Conservation (phyloP, 1,140 invertebrate species). For the Formica selysi region DNA sequence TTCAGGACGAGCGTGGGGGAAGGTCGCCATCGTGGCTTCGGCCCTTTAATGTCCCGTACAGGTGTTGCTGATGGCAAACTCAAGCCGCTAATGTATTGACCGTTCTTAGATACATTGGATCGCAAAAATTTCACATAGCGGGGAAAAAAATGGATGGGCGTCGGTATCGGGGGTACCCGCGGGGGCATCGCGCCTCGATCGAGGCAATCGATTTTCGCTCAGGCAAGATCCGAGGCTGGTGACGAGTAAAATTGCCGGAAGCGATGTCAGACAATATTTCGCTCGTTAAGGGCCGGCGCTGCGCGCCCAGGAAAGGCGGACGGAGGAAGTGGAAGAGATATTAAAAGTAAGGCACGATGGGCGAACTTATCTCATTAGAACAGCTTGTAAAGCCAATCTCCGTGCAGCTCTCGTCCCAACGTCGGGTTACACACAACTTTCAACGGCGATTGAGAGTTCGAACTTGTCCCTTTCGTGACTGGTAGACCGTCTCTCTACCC, state of each 20-base stretch:
- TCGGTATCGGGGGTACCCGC: conserved; percentile 3
- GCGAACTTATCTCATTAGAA: conserved; percentile 82
- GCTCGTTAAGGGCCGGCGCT: conserved; percentile 70
- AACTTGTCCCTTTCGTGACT: conserved; percentile 68
- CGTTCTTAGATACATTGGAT: conserved; percentile 38
- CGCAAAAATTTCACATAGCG: conserved; percentile 50
- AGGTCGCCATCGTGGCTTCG: conserved; percentile 51
- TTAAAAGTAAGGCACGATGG: conserved; percentile 80
- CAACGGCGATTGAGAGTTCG: conserved; percentile 74
- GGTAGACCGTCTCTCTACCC: conserved; percentile 22
- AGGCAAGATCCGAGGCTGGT: conserved; percentile 53
- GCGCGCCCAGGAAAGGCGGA: conserved; percentile 52
- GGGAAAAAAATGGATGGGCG: conserved; percentile 31
- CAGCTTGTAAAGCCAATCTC: conserved; percentile 79
- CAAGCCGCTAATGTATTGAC: conserved; percentile 62
- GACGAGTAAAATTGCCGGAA: conserved; percentile 74
- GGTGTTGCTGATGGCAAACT: conserved; percentile 54
- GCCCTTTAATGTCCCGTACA: conserved; percentile 65
- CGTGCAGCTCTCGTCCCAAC: conserved; percentile 68
- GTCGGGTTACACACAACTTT: conserved; percentile 73
- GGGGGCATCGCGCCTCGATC: background rate
- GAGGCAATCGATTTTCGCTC: conserved; percentile 62
- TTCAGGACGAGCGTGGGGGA: conserved; percentile 44
- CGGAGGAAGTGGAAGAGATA: conserved; percentile 73
- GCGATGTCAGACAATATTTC: conserved; percentile 75